Evolutionary conservation across 2,888 invertebrate genomes (phyloP), one percentile per base, ranked within the genome.

Genomic region (Galerucella pusilla): DNA sequence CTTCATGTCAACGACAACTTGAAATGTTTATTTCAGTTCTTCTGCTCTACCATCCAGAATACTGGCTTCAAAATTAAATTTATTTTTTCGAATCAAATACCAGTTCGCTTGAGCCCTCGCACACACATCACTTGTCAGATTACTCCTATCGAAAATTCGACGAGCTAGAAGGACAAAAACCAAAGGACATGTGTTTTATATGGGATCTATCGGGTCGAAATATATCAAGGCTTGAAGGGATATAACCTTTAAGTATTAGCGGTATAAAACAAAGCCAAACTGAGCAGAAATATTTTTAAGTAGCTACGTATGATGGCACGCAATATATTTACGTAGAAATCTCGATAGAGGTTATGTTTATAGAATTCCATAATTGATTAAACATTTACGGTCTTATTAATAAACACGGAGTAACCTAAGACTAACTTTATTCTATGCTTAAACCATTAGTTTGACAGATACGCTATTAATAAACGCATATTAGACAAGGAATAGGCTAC

Each of bases 101-200:
- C 63, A 16, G 45, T 63, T 63, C 63, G 35, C 42, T 6, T 4
- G 7, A 52, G 52, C 6, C 14, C 35, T 2, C 6, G 7, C 35
- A 35, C 6, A 52, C 63, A 35, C 14, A 42, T 63, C 68, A 68
- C 68, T 68, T 68, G 68, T 68, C 68, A 68, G 46, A 69, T 69
- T 46, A 69, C 46, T 49, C 25, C 49, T 49, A 69, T 63, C n/a
- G 12, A 42, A 63, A 63, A n/a, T 63, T 28, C 69, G 61, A 69
- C 69, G 69, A 69, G 69, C 49, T 49, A 61, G 69, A 69, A 69
- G 25, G 61, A 69, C 61, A 63, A 69, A 63, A 63, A 69, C 69
- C 61, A 49, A 57, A 69, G 69, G 61, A 69, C 61, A 68, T 45
- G 60, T 14, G 68, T 59, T 59, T 68, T 68, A 20, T 63, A 12